Evolutionary conservation across 2,797 vertebrate genomes (phyloP).

Genomic region (Sylvia borin): DNA sequence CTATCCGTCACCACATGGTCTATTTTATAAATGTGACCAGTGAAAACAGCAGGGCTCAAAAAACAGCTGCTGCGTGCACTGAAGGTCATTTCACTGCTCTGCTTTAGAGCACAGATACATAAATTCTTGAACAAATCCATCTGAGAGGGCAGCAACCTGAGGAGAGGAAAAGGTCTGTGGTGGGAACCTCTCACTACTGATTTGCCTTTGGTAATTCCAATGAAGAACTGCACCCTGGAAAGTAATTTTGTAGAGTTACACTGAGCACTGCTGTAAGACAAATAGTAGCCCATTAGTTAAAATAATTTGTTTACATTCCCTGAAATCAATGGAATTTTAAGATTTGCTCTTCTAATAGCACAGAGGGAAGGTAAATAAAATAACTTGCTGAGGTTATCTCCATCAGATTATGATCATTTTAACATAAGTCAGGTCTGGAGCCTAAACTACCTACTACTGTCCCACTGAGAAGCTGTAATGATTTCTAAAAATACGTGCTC

Average conservation of each 20-base stretch:
- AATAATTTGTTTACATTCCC: slow-evolving; percentile 39
- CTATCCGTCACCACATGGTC: not conserved
- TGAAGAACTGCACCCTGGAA: not conserved
- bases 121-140: not conserved
- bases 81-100: not conserved
- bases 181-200: not conserved
- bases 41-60: not conserved
- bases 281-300: slow-evolving; percentile 5
- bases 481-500: not conserved
- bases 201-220: not conserved
- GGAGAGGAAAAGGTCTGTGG: not conserved
- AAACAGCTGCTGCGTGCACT: not conserved
- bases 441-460: not conserved
- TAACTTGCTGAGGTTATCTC: slow-evolving; percentile 10
- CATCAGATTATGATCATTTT: not conserved
- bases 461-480: not conserved
- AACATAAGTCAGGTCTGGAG: not conserved
- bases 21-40: not conserved
- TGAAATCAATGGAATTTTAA: slow-evolving; percentile 43
- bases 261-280: not conserved
- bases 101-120: not conserved
- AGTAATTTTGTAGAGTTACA: not conserved
- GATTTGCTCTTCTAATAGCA: slow-evolving; percentile 4
- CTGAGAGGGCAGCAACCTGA: not conserved
- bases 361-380: not conserved